Base-by-base conservation (phyloP, 1,140 invertebrate species). In the Hermetia illucens region DNA sequence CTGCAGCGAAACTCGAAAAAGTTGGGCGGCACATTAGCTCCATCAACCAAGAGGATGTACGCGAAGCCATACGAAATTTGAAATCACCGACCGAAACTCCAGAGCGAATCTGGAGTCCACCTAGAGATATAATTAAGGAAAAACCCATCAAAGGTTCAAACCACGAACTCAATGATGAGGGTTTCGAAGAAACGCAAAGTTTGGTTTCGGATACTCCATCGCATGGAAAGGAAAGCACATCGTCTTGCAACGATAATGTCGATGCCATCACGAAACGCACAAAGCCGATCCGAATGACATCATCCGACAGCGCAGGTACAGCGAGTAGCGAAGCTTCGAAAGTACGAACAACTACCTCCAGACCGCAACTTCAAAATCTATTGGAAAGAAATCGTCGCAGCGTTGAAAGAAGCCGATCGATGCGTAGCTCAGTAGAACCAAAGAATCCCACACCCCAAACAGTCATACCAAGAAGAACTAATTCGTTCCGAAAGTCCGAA, bases 131-230 rank as follows among this genome's bases (percentile, higher is more conserved):
- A 4, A 20, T 39, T 33, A 12, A 24, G 6, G 13, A 38, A 17
- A 17, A 42, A 30, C 15, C 51, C 55, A 35, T 21, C 48, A 52
- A 45, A 45, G 29, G 32, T 45, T 10, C 37, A 37, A 75, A 81
- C 39, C 72, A 75, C 42, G 76, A 83, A 44, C 50, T 82, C 27
- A 80, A 84, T 45, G 86, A 91, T 52, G 86, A 90, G 66, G 86
- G 85, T 6, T 90, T 90, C 50, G 85, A 91, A 55, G 86, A 89
- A 62, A 86, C 82, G 0, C 82, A 87, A 44, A 86, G 77, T 45
- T 63, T 87, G 18, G 80, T 86, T 33, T 87, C 83, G 0, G 85
- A 89, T 51, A 84, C 79, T 1, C 71, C 82, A 1, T 86, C 82
- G 32, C 80, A 84, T 41, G 80, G 77, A 38, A 60, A 60, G 25